Percentiles rank a stretch among this genome's conserved stretches.
These are phyloP conservation scores for Protobothrops flavoviridis DNA, from an alignment of 2,113 vertebrate species.

Conservation along the genomic window DNA sequence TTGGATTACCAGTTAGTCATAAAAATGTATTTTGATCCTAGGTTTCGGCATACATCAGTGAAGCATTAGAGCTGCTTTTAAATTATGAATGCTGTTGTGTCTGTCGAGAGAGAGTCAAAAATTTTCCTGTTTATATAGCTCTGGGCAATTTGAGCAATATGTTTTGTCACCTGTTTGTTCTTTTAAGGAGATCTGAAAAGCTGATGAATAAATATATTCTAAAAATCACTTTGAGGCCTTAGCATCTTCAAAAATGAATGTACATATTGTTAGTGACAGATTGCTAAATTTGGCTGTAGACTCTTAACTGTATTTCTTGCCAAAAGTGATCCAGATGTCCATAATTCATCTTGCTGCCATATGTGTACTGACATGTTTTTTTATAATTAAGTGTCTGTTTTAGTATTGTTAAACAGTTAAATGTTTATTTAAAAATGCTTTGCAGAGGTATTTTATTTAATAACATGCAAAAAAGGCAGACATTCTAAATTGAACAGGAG, in stretches of 20 bases:
- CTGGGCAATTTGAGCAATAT: conserved; percentile 67
- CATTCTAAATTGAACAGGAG: conserved; percentile 30
- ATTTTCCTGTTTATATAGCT: conserved; percentile 70
- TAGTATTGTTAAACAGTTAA: conserved; percentile 75
- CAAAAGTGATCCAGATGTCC: conserved; percentile 85
- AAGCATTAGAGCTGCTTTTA: conserved; percentile 39
- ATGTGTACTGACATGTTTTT: conserved; percentile 81
- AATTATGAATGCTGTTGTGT: conserved; percentile 43
- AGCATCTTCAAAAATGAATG: conserved; percentile 75
- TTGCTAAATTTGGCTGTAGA: conserved; percentile 79
- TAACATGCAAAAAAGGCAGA: conserved; percentile 42
- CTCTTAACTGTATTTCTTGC: conserved; percentile 76
- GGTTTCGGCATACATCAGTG: conserved; percentile 24
- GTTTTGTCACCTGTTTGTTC: conserved; percentile 74
- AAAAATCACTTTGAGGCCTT: conserved; percentile 75
- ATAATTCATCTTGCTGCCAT: conserved; percentile 80
- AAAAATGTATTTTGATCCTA: conserved; percentile 8
- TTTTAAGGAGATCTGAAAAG: conserved; percentile 68
- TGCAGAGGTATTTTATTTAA: conserved; percentile 66
- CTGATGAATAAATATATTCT: conserved; percentile 69
- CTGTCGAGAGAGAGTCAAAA: conserved; percentile 58
- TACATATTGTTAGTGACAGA: conserved; percentile 81
- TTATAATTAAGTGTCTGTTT: conserved; percentile 80
- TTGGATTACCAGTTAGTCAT: conserved; percentile 9
- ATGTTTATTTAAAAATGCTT: conserved; percentile 68